phyloP scores from a whole-genome alignment of 2,797 vertebrate genomes.

The Prunella strophiata region DNA sequence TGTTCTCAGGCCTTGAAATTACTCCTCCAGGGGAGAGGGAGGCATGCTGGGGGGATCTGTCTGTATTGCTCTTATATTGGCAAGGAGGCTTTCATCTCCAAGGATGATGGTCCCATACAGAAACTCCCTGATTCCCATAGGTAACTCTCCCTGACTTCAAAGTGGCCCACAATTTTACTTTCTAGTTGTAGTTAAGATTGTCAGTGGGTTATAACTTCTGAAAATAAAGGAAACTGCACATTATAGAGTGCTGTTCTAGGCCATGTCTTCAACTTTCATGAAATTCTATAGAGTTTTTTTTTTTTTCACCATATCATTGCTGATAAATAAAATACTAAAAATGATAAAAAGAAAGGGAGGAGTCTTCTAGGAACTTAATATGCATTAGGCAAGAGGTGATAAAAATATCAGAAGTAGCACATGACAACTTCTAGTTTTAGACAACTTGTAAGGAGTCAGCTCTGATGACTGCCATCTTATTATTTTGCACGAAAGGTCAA shows the following conservation, averaged over 20 bases:
- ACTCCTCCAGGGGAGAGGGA: not conserved
- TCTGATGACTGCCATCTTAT: not conserved
- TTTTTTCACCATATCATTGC: not conserved
- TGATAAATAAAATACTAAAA: not conserved
- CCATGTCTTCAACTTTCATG: not conserved
- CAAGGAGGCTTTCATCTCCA: not conserved
- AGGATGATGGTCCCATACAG: not conserved
- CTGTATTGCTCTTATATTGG: not conserved
- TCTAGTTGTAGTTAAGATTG: not conserved
- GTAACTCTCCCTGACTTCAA: not conserved
- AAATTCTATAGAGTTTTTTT: not conserved
- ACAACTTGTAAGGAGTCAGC: not conserved
- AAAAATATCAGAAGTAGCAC: not conserved
- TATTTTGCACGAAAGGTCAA: not conserved
- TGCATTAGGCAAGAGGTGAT: not conserved
- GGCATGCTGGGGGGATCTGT: not conserved
- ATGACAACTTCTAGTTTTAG: not conserved
- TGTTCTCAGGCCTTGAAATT: slow-evolving; percentile 22
- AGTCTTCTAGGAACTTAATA: not conserved
- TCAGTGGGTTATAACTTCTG: not conserved
- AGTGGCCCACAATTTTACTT: not conserved
- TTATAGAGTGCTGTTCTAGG: not conserved
- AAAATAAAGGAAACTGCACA: not conserved
- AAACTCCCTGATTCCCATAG: not conserved
- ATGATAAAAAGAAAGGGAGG: not conserved